These are phyloP conservation scores for Seira sanloemensis DNA, from an alignment of 2,888 invertebrate genomes.

Conservation along the genomic window DNA sequence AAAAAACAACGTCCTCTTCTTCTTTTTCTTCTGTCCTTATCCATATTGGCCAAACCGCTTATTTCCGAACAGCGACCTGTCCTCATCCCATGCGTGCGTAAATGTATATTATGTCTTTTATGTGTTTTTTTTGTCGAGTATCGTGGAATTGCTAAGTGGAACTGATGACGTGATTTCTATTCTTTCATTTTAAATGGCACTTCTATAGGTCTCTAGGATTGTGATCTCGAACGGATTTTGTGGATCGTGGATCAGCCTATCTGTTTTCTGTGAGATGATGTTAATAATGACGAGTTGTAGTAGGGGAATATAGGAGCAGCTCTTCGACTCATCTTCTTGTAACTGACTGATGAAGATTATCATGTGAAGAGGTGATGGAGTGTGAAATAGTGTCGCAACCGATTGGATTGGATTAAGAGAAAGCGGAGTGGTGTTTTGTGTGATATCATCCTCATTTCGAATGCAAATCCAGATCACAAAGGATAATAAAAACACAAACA, in stretches of 20 bases:
- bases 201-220: background rate
- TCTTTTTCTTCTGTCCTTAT: background rate
- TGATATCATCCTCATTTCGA: background rate
- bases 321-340: no score
- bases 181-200: background rate
- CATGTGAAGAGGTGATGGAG: constrained; percentile 58
- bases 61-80: background rate
- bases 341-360: constrained; percentile 40
- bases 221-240: background rate
- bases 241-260: background rate
- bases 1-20: background rate
- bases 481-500: constrained; percentile 29
- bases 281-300: background rate
- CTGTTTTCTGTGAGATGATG: background rate
- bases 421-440: background rate
- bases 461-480: background rate
- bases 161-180: background rate
- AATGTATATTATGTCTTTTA: background rate
- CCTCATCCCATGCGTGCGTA: background rate
- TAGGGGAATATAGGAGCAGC: background rate
- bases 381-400: constrained; percentile 56
- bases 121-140: no score
- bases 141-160: background rate
- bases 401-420: constrained; percentile 48
- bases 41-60: background rate